These are phyloP conservation scores for Furcula furcula DNA, from an alignment of 2,888 invertebrate species.

Conservation along the genomic window DNA sequence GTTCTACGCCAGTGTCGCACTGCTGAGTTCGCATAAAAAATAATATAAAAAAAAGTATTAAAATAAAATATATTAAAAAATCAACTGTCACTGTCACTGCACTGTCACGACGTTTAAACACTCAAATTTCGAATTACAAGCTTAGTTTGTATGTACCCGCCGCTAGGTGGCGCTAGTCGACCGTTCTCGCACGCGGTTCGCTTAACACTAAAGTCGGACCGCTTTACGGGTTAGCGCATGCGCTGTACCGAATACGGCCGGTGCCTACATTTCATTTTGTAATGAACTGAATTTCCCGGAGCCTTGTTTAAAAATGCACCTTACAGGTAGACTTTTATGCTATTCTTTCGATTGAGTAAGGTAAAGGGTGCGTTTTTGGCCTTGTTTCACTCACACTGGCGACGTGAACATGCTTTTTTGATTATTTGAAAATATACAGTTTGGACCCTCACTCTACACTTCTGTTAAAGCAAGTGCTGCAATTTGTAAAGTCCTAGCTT, in stretches of 20 bases:
- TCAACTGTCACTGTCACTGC: conserved; percentile 16
- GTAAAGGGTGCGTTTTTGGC: conserved; percentile 47
- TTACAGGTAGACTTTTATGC: conserved; percentile 17
- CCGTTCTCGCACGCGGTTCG: conserved; percentile 42
- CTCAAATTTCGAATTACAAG: conserved; percentile 61
- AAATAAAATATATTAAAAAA: conserved; percentile 31
- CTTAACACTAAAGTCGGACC: conserved; percentile 52
- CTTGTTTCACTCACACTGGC: conserved; percentile 43
- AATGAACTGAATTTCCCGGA: conserved; percentile 52
- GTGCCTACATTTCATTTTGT: conserved; percentile 62
- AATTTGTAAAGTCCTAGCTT: no score
- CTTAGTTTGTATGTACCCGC: conserved; percentile 38
- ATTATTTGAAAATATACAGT: no score
- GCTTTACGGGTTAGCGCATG: conserved; percentile 51
- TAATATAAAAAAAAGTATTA: conserved; percentile 40
- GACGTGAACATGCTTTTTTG: conserved; percentile 46
- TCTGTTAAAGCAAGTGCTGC: no score
- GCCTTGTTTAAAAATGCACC: conserved; percentile 20
- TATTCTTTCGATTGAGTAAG: conserved; percentile 15
- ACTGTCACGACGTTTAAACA: conserved; percentile 35
- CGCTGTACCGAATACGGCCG: conserved; percentile 40
- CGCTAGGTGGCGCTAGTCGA: conserved; percentile 48
- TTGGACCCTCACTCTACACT: no score
- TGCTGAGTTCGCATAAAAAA: conserved; percentile 46
- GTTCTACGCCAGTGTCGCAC: conserved; percentile 37